Conservation (phyloP, 2,113 vertebrate genomes). For the Varanus salvator region DNA sequence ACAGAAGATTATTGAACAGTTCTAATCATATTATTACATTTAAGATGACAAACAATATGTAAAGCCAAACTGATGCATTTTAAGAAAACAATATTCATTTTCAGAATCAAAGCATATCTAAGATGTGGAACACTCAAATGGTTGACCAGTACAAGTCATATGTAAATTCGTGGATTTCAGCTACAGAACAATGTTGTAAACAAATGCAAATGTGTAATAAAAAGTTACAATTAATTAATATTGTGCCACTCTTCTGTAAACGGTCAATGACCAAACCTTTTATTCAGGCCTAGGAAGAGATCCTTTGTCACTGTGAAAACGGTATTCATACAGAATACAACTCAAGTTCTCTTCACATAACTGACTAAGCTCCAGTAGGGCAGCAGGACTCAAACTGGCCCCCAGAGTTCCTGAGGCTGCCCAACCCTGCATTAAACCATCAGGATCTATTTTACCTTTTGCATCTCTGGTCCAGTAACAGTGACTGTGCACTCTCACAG, state of each 20-base stretch:
- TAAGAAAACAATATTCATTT: conserved; percentile 55
- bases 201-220: background rate
- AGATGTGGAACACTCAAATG: background rate
- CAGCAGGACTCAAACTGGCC: too few relatives aligned
- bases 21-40: conserved; percentile 80
- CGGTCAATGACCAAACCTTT: background rate
- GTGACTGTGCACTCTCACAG: background rate
- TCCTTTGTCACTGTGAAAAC: background rate
- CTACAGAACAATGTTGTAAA: background rate
- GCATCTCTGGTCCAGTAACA: too few relatives aligned
- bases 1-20: conserved; percentile 75
- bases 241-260: background rate
- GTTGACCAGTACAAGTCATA: background rate
- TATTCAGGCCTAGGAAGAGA: background rate
- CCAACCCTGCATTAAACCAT: too few relatives aligned
- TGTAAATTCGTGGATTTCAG: background rate
- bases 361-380: background rate
- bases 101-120: background rate
- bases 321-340: background rate
- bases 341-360: background rate
- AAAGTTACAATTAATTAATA: background rate
- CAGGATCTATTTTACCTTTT: too few relatives aligned
- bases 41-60: conserved; percentile 56
- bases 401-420: too few relatives aligned
- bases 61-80: conserved; percentile 62